Percentiles rank a stretch among this genome's conserved stretches.
These are phyloP conservation scores for Thalassarche chlororhynchos DNA, from an alignment of 2,113 vertebrate species.

Conservation along the genomic window DNA sequence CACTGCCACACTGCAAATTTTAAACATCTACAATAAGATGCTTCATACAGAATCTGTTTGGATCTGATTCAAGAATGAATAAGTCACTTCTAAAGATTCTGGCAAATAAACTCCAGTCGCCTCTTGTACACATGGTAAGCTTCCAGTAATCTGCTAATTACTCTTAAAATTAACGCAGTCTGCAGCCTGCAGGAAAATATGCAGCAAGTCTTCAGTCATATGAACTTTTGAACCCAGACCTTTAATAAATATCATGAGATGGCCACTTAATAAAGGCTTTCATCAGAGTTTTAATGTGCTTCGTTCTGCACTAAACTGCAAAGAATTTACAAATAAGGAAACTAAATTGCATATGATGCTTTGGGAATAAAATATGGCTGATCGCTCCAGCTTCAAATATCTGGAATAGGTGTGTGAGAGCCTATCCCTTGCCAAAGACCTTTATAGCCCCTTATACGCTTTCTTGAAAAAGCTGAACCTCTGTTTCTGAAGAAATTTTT, in stretches of 20 bases:
- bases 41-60: not conserved
- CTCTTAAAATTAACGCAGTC: not conserved
- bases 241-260: not conserved
- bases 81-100: not conserved
- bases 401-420: not conserved
- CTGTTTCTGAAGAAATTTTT: not conserved
- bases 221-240: not conserved
- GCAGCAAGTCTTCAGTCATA: not conserved
- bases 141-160: not conserved
- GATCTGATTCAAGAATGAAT: not conserved
- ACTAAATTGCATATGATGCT: not conserved
- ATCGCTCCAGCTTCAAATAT: not conserved
- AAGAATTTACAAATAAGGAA: not conserved
- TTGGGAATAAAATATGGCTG: not conserved
- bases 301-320: not conserved
- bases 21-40: not conserved
- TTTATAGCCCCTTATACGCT: fast-evolving
- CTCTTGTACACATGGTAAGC: not conserved
- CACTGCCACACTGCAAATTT: not conserved
- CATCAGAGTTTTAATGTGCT: not conserved
- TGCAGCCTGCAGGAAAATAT: not conserved
- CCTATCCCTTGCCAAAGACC: not conserved
- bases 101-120: not conserved
- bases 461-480: not conserved
- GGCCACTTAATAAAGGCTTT: not conserved